These are phyloP conservation scores for Epizoanthus fatuus DNA, from an alignment of 92 coral and sea anemone genomes.

Conservation along the genomic window DNA sequence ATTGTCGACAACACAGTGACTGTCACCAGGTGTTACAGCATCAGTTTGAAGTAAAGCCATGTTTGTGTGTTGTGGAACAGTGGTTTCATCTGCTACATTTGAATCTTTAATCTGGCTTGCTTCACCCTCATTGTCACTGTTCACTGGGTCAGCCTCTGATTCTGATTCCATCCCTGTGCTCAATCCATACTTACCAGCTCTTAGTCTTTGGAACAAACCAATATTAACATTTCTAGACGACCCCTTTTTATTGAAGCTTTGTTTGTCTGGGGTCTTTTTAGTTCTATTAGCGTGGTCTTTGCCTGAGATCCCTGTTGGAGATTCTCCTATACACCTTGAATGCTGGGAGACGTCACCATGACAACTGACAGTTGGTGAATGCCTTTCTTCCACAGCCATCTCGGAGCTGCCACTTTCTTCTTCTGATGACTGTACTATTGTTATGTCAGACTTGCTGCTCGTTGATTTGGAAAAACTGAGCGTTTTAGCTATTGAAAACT, in stretches of 20 bases:
- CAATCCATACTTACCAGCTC: slow-evolving; percentile 47
- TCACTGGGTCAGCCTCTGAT: slow-evolving; percentile 36
- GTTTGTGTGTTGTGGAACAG: not conserved
- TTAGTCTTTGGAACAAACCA: slow-evolving; percentile 55
- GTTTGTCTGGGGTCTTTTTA: not conserved
- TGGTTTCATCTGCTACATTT: not conserved
- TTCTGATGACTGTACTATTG: slow-evolving; percentile 7
- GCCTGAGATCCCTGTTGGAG: slow-evolving; percentile 5
- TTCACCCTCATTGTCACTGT: slow-evolving; percentile 10
- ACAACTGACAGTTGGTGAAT: not conserved
- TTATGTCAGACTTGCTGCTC: not conserved
- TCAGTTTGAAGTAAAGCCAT: not conserved
- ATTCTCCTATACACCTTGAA: not conserved
- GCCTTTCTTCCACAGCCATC: too few species aligned
- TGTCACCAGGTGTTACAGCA: not conserved
- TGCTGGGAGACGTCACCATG: not conserved
- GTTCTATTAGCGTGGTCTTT: not conserved
- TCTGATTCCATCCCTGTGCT: slow-evolving; percentile 20
- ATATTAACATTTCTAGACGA: slow-evolving; percentile 27
- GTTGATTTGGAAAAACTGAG: slow-evolving; percentile 21
- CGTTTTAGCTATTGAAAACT: not conserved
- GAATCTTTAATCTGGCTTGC: not conserved
- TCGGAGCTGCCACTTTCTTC: slow-evolving; percentile 22
- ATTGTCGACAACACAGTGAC: slow-evolving; percentile 42
- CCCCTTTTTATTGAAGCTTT: not conserved